Evolutionary conservation across 2,113 vertebrate genomes (phyloP).

Genomic region (Alexandromys fortis): DNA sequence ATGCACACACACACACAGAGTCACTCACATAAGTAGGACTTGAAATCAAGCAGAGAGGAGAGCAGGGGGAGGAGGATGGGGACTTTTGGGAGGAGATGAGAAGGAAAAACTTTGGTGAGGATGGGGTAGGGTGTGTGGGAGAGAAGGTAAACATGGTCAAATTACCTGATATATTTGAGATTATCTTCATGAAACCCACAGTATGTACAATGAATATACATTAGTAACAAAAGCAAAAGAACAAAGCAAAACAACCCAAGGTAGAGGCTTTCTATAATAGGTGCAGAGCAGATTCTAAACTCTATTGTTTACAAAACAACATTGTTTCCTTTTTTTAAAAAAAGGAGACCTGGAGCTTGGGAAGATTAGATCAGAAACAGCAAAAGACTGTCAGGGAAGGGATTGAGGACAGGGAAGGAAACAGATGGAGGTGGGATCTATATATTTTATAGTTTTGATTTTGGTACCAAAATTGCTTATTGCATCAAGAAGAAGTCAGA

Average conservation of each 20-base stretch:
- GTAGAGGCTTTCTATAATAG: neutral
- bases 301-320: neutral
- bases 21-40: neutral
- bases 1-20: neutral
- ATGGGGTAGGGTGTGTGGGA: neutral
- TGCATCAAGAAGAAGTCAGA: neutral
- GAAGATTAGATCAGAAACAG: neutral
- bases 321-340: neutral
- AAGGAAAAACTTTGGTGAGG: neutral
- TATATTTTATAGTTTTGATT: neutral
- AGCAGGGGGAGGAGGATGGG: neutral
- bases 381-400: neutral
- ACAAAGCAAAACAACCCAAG: neutral
- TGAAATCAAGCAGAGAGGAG: no score
- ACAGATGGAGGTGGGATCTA: no score
- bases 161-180: no score
- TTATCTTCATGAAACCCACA: neutral
- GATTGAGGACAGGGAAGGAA: neutral
- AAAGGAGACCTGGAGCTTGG: neutral
- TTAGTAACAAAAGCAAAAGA: neutral
- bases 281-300: neutral
- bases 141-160: neutral
- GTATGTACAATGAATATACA: neutral
- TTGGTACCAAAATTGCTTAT: neutral
- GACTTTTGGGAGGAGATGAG: neutral